Percentiles rank a stretch among this genome's conserved stretches.
phyloP scores from a whole-genome alignment of 2,888 invertebrate species.

The Automeris io region DNA sequence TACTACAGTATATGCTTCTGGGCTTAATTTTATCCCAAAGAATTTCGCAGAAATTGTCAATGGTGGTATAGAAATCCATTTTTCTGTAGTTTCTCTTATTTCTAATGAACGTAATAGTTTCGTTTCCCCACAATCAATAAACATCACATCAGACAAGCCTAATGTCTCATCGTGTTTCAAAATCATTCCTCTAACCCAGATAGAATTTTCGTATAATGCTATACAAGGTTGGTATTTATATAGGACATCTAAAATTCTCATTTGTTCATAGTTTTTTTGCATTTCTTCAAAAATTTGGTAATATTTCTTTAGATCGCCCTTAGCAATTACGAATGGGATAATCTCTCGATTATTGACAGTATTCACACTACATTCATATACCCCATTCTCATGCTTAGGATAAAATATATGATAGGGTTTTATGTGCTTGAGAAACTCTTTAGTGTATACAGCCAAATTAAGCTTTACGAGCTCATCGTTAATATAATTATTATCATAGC shows the following conservation, averaged over 20 bases:
- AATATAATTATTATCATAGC: conserved; percentile 54
- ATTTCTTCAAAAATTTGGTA: conserved; percentile 67
- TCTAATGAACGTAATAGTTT: conserved; percentile 65
- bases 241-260: conserved; percentile 59
- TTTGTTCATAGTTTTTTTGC: conserved; percentile 50
- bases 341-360: conserved; percentile 40
- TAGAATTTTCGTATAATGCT: conserved; percentile 77
- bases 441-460: conserved; percentile 53
- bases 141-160: conserved; percentile 77
- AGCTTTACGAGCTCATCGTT: conserved; percentile 68
- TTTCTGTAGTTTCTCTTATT: conserved; percentile 64
- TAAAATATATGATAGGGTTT: conserved; percentile 30
- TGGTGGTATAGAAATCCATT: conserved; percentile 71
- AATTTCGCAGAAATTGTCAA: conserved; percentile 69
- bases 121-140: conserved; percentile 86
- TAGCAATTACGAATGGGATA: conserved; percentile 50
- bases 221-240: conserved; percentile 78
- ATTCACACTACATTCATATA: conserved; percentile 48
- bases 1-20: conserved; percentile 38
- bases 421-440: conserved; percentile 33
- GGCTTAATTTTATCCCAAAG: conserved; percentile 45
- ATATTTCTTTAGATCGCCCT: conserved; percentile 58
- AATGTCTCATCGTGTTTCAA: conserved; percentile 59
- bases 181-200: conserved; percentile 84
- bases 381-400: conserved; percentile 25